These are phyloP conservation scores for Epinephelus malabaricus DNA, from an alignment of 2,797 vertebrate genomes.

Conservation along the genomic window DNA sequence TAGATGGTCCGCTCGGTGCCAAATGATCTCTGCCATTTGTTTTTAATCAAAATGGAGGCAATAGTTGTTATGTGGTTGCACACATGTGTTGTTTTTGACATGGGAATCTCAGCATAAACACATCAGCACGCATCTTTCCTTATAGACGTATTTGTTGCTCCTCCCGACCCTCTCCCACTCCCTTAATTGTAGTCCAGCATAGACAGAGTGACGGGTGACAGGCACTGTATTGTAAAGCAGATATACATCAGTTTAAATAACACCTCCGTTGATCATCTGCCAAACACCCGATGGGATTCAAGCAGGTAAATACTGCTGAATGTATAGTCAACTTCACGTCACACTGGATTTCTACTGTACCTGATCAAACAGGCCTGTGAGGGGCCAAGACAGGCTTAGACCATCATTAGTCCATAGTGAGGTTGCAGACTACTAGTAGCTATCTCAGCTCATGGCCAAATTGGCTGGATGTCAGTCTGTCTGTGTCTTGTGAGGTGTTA, in stretches of 20 bases:
- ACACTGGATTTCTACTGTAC: conserved; percentile 62
- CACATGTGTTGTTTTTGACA: not conserved
- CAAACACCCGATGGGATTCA: conserved; percentile 49
- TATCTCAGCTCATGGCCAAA: conserved; percentile 76
- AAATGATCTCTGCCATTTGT: conserved; percentile 55
- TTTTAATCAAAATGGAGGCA: conserved; percentile 49
- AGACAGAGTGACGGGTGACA: conserved; percentile 61
- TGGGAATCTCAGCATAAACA: not conserved
- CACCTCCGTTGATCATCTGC: conserved; percentile 58
- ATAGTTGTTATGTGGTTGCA: conserved; percentile 20
- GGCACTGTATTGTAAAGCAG: conserved; percentile 45
- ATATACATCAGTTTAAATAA: conserved; percentile 60
- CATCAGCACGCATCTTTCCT: conserved; percentile 8
- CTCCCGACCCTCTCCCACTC: not conserved
- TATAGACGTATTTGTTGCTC: not conserved
- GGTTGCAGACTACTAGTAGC: conserved; percentile 67
- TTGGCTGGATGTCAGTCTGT: conserved; percentile 81
- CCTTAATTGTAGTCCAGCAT: conserved; percentile 37
- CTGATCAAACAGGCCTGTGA: conserved; percentile 82
- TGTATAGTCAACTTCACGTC: conserved; percentile 64
- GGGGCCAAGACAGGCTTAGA: conserved; percentile 77
- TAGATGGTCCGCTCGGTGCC: conserved; percentile 54
- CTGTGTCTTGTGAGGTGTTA: conserved; percentile 81
- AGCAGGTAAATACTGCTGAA: conserved; percentile 63
- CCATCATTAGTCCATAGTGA: conserved; percentile 83